These are phyloP conservation scores for Gymnarchus niloticus DNA, from an alignment of 2,113 vertebrate genomes.

Conservation along the genomic window DNA sequence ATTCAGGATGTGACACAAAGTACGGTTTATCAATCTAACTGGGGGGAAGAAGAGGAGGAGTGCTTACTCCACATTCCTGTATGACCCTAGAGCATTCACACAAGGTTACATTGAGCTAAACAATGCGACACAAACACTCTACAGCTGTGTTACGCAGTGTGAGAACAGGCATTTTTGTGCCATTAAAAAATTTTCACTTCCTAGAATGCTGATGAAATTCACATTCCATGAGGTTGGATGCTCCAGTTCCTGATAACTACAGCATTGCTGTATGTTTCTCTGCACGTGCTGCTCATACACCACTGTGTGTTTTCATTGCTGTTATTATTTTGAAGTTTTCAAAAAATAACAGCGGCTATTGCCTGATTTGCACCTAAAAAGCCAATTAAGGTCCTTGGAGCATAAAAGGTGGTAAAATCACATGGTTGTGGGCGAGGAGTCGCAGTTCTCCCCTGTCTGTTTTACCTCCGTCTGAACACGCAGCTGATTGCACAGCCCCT, in stretches of 20 bases:
- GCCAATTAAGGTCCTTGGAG: background rate
- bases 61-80: no score
- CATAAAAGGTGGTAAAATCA: no score
- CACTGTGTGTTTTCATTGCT: no score
- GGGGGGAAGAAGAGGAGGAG: no score
- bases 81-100: background rate
- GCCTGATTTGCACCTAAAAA: background rate
- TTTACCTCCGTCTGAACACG: constrained; percentile 88
- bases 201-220: background rate
- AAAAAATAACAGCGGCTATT: background rate
- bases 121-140: background rate
- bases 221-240: background rate
- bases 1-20: no score
- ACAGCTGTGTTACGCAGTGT: background rate
- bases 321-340: background rate
- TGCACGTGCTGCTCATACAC: no score
- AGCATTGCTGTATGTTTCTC: background rate
- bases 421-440: background rate
- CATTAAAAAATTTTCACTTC: background rate
- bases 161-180: background rate
- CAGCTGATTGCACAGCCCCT: constrained; percentile 90
- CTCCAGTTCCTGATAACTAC: background rate
- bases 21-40: no score
- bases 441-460: background rate
- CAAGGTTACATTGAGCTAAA: background rate